Conservation (phyloP, 2,797 vertebrate species). For the Sebastes ruberrimus region DNA sequence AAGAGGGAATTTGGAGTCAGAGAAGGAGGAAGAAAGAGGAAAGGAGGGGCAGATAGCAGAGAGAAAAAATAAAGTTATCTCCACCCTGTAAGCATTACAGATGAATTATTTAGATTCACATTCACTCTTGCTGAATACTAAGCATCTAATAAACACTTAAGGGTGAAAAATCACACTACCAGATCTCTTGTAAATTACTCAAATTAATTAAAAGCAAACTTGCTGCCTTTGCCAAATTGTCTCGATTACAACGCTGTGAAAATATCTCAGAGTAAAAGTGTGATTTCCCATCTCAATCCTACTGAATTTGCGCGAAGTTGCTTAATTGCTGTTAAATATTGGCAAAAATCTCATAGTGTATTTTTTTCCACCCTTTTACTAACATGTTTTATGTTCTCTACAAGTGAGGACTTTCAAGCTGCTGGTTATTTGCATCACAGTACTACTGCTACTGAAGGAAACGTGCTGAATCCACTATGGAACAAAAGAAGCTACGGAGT, state of each 20-base stretch:
- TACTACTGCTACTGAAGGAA: slow-evolving; percentile 71
- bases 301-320: slow-evolving; percentile 22
- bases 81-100: slow-evolving; percentile 67
- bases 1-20: slow-evolving; percentile 18
- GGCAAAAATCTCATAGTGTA: slow-evolving; percentile 58
- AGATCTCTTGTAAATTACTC: slow-evolving; percentile 63
- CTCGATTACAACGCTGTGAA: slow-evolving; percentile 45
- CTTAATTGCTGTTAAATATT: slow-evolving; percentile 63
- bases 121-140: slow-evolving; percentile 72
- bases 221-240: slow-evolving; percentile 62
- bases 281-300: slow-evolving; percentile 29
- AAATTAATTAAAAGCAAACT: slow-evolving; percentile 73
- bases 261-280: slow-evolving; percentile 57
- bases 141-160: slow-evolving; percentile 76
- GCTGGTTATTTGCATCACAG: slow-evolving; percentile 78
- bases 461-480: slow-evolving; percentile 76
- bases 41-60: slow-evolving; percentile 54
- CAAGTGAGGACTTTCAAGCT: slow-evolving; percentile 74
- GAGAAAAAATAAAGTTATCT: slow-evolving; percentile 72
- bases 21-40: slow-evolving; percentile 34
- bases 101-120: slow-evolving; percentile 72
- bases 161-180: slow-evolving; percentile 76
- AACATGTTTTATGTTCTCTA: slow-evolving; percentile 67
- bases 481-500: slow-evolving; percentile 72
- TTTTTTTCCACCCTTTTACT: slow-evolving; percentile 68